Evolutionary conservation across 2,888 invertebrate species (phyloP).

Genomic region (Choreutis nemorana): DNA sequence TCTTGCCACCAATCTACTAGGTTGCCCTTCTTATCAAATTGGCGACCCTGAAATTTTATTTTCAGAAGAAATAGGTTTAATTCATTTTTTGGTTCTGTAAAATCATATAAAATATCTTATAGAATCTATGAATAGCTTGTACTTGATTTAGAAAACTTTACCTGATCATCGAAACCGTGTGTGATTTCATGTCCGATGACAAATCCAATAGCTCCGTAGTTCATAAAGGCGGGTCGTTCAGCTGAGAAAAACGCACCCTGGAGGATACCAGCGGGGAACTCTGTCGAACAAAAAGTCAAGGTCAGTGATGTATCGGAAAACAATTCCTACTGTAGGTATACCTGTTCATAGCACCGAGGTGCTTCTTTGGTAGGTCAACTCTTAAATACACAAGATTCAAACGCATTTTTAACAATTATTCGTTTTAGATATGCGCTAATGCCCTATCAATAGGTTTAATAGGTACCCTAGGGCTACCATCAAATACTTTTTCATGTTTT

Average conservation of each 20-base stretch:
- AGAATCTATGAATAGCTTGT: too few species aligned
- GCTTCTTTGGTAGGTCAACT: background rate
- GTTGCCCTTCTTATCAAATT: slow-evolving; percentile 92
- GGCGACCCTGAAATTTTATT: slow-evolving; percentile 73
- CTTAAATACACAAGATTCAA: background rate
- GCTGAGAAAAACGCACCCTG: slow-evolving; percentile 93
- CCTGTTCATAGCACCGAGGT: too few species aligned
- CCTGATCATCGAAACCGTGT: slow-evolving; percentile 87
- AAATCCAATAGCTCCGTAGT: slow-evolving; percentile 90
- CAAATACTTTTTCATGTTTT: too few species aligned
- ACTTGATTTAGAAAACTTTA: slow-evolving; percentile 22
- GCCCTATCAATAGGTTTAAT: slow-evolving; percentile 5
- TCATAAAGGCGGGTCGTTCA: slow-evolving; percentile 89
- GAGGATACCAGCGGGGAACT: slow-evolving; percentile 92
- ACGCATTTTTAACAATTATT: background rate
- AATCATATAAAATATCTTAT: too few species aligned
- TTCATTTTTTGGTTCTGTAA: too few species aligned
- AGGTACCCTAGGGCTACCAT: too few species aligned
- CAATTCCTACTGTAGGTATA: too few species aligned
- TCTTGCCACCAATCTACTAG: slow-evolving; percentile 93
- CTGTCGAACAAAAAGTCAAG: slow-evolving; percentile 60
- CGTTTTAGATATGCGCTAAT: background rate
- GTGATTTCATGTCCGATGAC: slow-evolving; percentile 94
- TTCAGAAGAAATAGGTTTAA: background rate
- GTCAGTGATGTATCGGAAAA: too few species aligned